Base-by-base conservation (phyloP, 2,797 vertebrate genomes). In the Fistularia commersonii region DNA sequence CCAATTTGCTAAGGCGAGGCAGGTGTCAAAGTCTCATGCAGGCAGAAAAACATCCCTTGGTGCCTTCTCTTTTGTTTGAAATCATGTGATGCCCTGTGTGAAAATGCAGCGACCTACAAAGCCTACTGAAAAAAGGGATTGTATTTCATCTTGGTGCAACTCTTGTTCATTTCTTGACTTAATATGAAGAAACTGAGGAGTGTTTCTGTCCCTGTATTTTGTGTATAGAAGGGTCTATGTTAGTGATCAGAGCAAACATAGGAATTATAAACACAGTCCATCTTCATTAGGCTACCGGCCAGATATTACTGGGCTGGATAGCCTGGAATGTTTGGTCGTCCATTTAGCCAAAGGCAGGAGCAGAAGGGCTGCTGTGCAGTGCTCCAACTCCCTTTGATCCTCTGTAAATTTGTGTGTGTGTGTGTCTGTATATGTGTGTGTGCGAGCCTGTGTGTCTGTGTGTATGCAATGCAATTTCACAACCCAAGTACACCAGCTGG, bases 401-500 rank as follows among this genome's bases (percentile, higher is more conserved):
- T 89, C 82, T 81, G 82, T 79, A 82, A 83, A 71, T 81, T 67
- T 79, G 69, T 78, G 74, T 72, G 64, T 71, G 44, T 49, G 69
- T 65, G 54, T 54, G 36, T 47, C 34, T 51, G n/a, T 48, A 34
- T 51, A 40, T 59, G 52, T 54, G 58, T 44, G 66, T 13, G 48
- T 44, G 59, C n/a, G n/a, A n/a, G n/a, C n/a, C n/a, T n/a, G n/a
- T n/a, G n/a, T n/a, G n/a, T 43, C 59, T 42, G 57, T 45, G 50
- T 51, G 61, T 51, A 80, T 71, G 89, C 87, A 90, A 90, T 89
- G 89, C 87, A 91, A 91, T 92, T 91, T 92, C 89, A 92, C 89
- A 91, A 91, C 87, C 89, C 89, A 90, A 91, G 87, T 90, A 88
- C 85, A 79, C 88, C 91, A 92, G 91, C 89, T 92, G 91, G 90